Percentiles rank a stretch among this genome's conserved stretches.
Conservation (phyloP, 2,888 invertebrate species). For the Enchytraeus crypticus region DNA sequence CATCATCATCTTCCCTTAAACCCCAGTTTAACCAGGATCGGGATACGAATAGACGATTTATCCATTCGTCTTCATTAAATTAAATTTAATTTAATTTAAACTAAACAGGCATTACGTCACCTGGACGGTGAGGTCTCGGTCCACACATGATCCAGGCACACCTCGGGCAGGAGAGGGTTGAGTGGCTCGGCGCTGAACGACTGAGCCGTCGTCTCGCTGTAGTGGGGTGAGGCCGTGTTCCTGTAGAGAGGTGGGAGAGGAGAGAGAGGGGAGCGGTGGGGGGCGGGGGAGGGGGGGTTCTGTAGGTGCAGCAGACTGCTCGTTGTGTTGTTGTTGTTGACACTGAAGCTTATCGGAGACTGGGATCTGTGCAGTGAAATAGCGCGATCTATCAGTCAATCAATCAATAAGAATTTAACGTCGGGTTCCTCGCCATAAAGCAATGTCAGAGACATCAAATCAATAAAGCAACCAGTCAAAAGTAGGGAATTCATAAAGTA, state of each 20-base stretch:
- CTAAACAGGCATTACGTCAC: constrained; percentile 35
- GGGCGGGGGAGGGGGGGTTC: constrained; percentile 35
- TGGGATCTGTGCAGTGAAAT: background rate
- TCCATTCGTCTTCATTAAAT: too few species aligned
- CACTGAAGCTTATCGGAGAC: background rate
- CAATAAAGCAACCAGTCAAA: too few species aligned
- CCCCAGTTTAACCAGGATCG: too few species aligned
- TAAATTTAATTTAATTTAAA: too few species aligned
- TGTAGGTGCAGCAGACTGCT: constrained; percentile 37
- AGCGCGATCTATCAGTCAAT: background rate
- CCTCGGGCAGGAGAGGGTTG: constrained; percentile 66
- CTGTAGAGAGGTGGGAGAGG: constrained; percentile 12
- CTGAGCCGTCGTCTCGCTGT: background rate
- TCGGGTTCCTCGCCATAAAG: too few species aligned
- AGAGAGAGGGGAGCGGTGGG: constrained; percentile 31
- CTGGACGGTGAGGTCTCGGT: constrained; percentile 56
- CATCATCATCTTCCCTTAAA: too few species aligned
- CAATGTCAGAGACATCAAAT: too few species aligned
- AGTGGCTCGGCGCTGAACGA: background rate
- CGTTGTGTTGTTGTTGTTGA: too few species aligned
- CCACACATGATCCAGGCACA: constrained; percentile 84
- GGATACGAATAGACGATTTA: too few species aligned
- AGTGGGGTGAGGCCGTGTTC: background rate
- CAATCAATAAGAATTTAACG: too few species aligned
- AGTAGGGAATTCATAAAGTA: too few species aligned